Evolutionary conservation across 2,888 invertebrate genomes (phyloP).

Genomic region (Tuta absoluta): DNA sequence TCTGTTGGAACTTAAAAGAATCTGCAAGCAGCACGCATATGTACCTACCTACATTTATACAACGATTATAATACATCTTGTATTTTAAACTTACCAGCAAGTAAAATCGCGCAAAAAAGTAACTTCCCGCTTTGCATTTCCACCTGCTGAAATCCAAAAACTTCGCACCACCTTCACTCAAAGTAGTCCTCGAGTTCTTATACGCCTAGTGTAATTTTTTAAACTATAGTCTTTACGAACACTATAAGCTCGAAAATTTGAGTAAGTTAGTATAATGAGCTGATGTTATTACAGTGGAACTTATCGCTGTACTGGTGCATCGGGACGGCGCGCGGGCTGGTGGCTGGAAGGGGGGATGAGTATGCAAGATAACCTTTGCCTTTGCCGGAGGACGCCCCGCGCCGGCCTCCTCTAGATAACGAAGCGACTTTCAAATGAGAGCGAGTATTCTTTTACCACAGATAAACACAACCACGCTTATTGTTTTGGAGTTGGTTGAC

Average conservation of each 20-base stretch:
- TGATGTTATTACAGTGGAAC: constrained; percentile 58
- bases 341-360: constrained; percentile 48
- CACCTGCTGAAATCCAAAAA: constrained; percentile 60
- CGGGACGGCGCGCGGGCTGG: constrained; percentile 50
- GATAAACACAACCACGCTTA: constrained; percentile 42
- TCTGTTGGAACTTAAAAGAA: too few species aligned
- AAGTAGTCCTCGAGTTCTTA: constrained; percentile 15
- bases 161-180: constrained; percentile 43
- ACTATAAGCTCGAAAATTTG: constrained; percentile 13
- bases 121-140: constrained; percentile 74
- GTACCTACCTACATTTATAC: too few species aligned
- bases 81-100: constrained; percentile 62
- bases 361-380: constrained; percentile 67
- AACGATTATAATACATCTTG: neutral
- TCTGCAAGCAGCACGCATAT: too few species aligned
- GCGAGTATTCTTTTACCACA: constrained; percentile 60
- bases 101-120: constrained; percentile 64
- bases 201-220: neutral
- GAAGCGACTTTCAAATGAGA: constrained; percentile 69
- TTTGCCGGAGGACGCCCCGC: constrained; percentile 58
- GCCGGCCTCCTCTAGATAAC: constrained; percentile 50
- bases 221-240: neutral
- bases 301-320: constrained; percentile 70
- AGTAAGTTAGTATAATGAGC: constrained; percentile 37
- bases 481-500: constrained; percentile 29